Evolutionary conservation across 2,113 vertebrate genomes (phyloP), one percentile per base, ranked within the genome.

Genomic region (Entelurus aequoreus): DNA sequence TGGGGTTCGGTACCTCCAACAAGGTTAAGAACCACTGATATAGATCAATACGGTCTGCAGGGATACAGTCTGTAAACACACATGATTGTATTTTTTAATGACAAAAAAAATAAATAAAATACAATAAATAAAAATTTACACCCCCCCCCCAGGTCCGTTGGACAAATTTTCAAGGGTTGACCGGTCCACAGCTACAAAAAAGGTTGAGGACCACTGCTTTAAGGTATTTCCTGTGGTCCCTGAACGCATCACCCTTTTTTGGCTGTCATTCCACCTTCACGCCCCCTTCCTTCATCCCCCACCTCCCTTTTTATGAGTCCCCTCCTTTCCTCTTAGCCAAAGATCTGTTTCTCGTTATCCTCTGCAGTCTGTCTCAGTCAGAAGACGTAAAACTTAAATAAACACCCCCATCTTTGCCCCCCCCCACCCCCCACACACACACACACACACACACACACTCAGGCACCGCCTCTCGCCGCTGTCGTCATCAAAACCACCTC

Each of bases 281-380:
- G 68, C 71, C 76, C 69, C 69, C n/a, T 37, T 57, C 15, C 44
- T 38, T 47, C 62, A 63, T 67, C 68, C 62, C 73, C 74, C 65
- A 72, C 61, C 60, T 77, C 62, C 65, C 44, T 37, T 48, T 49
- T 48, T 61, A 57, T 21, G 37, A 65, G 12, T 65, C 60, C 65
- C 63, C 49, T 60, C 57, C 66, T 66, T 68, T 64, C 65, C 77
- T 71, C 77, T 74, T 48, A 28, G 60, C 73, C 72, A 71, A 74
- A 84, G 86, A 86, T 92, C 90, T 91, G 90, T 80, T 91, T 92
- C 88, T 89, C 84, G 90, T 92, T 92, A 92, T 88, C 81, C 82
- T 79, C 86, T 89, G 87, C 88, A 84, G 86, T 85, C 86, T 89
- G 90, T 90, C 89, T 88, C 83, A 91, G 87, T 87, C 83, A 76